These are phyloP conservation scores for Loris lydekkerianus DNA, from an alignment of 2,797 vertebrate genomes.

Conservation along the genomic window DNA sequence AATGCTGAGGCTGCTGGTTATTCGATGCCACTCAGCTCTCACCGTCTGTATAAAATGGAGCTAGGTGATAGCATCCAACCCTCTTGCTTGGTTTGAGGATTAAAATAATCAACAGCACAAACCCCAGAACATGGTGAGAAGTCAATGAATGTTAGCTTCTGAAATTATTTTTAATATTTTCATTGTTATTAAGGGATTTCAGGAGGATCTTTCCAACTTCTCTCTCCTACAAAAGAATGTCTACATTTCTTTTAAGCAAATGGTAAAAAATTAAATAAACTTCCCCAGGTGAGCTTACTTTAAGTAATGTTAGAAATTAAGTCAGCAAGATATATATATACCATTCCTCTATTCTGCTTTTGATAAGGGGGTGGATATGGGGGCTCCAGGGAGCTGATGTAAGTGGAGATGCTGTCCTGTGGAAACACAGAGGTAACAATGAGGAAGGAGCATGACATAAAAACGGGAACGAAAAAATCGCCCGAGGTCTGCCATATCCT, in stretches of 20 bases:
- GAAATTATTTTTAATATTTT: constrained; percentile 36
- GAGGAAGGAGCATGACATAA: background rate
- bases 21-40: background rate
- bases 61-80: background rate
- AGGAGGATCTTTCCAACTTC: constrained; percentile 12
- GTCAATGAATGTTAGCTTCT: background rate
- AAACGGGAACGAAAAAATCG: constrained; percentile 5
- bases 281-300: constrained; percentile 33
- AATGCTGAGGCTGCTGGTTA: background rate
- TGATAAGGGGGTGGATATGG: background rate
- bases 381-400: background rate
- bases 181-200: constrained; percentile 37
- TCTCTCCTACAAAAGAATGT: background rate
- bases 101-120: background rate
- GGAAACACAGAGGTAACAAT: background rate
- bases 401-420: background rate
- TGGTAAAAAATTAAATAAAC: constrained; percentile 59
- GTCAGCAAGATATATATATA: background rate
- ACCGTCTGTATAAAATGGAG: background rate
- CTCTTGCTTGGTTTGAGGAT: background rate
- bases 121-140: background rate
- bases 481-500: background rate
- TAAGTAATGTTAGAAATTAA: constrained; percentile 12
- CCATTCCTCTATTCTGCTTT: constrained; percentile 28
- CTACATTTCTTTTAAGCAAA: constrained; percentile 55